Percentiles rank a stretch among this genome's conserved stretches.
Evolutionary conservation across 1,140 invertebrate genomes (phyloP).

Genomic region (Aphis gossypii): DNA sequence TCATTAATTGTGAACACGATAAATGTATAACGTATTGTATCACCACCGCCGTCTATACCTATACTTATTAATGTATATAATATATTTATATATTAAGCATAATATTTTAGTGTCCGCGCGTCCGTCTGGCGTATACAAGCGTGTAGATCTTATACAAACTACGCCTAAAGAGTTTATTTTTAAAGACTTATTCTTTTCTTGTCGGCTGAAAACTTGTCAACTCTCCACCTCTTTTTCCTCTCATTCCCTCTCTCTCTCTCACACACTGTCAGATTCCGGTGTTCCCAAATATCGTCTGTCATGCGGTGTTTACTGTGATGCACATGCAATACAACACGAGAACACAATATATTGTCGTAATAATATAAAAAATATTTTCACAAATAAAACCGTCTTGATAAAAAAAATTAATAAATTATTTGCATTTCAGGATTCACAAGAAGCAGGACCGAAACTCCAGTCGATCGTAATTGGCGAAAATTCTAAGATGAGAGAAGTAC

Average conservation of each 20-base stretch:
- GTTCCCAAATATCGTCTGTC: background rate
- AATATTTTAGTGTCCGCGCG: background rate
- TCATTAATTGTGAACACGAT: background rate
- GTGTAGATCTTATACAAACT: background rate
- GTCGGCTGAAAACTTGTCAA: slow-evolving; percentile 42
- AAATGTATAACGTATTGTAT: background rate
- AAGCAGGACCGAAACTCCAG: background rate
- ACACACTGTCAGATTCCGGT: background rate
- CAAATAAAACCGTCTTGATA: background rate
- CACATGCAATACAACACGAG: background rate
- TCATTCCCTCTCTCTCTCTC: background rate
- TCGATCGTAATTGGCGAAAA: slow-evolving; percentile 6
- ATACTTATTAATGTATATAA: background rate
- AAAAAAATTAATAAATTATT: background rate
- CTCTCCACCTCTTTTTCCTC: background rate
- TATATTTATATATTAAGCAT: background rate
- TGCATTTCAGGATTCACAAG: background rate
- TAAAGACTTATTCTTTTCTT: slow-evolving; percentile 14
- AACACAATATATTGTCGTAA: background rate
- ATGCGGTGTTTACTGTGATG: background rate
- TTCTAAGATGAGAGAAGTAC: background rate
- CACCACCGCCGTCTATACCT: background rate
- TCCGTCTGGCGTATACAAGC: background rate
- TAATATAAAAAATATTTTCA: background rate
- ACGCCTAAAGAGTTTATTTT: slow-evolving; percentile 37